Evolutionary conservation across 2,113 vertebrate genomes (phyloP).

Genomic region (Piliocolobus tephrosceles): DNA sequence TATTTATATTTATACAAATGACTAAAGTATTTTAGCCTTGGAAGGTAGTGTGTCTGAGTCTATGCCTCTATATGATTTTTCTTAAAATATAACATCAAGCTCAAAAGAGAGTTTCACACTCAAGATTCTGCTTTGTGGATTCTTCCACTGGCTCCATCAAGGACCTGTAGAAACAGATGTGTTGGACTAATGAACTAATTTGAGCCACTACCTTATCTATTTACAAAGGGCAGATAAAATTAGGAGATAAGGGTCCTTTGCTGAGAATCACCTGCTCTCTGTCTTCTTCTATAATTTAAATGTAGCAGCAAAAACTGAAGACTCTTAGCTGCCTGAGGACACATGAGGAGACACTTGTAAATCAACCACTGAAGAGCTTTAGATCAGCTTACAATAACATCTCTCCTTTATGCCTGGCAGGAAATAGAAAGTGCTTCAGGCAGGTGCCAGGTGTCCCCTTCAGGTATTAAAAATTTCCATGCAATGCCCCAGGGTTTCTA

Average conservation of each 20-base stretch:
- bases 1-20: background rate
- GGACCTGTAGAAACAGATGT: background rate
- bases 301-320: background rate
- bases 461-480: constrained; percentile 54
- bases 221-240: constrained; percentile 59
- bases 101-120: background rate
- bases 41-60: background rate
- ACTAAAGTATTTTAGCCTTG: background rate
- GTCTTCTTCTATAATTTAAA: constrained; percentile 47
- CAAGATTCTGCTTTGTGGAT: background rate
- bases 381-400: background rate
- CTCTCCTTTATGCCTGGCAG: constrained; percentile 38
- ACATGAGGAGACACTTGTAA: constrained; percentile 37
- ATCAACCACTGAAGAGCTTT: constrained; percentile 38
- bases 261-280: background rate
- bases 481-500: constrained; percentile 22
- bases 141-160: background rate
- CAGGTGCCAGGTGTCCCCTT: constrained; percentile 63
- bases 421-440: constrained; percentile 50
- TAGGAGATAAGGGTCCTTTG: constrained; percentile 33
- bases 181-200: constrained; percentile 51
- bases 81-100: constrained; percentile 22
- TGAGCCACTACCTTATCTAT: constrained; percentile 21
- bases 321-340: constrained; percentile 11
- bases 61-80: background rate